Conservation (phyloP, 2,113 vertebrate genomes). For the Alosa alosa region DNA sequence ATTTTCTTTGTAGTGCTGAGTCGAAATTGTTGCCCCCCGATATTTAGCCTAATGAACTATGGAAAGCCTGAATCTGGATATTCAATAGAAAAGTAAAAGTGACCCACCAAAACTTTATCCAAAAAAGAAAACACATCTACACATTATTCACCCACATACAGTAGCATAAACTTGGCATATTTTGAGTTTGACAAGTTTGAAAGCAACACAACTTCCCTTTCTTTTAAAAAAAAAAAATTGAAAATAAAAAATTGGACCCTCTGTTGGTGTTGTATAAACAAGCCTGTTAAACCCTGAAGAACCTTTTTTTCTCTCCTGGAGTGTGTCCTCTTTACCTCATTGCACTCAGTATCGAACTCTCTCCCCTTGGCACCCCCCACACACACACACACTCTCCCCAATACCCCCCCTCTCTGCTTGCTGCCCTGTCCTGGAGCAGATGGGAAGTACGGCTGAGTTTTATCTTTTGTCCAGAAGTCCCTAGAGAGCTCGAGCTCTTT, state of each 20-base stretch:
- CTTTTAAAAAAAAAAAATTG: background rate
- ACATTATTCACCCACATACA: too few relatives aligned
- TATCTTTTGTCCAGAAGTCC: constrained; percentile 94
- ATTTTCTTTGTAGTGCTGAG: too few relatives aligned
- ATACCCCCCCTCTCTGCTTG: constrained; percentile 41
- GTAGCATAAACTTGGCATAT: too few relatives aligned
- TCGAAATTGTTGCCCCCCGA: too few relatives aligned
- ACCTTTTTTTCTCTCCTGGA: background rate
- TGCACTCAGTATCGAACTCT: background rate
- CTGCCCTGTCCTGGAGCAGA: constrained; percentile 88
- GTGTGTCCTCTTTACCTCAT: constrained; percentile 5
- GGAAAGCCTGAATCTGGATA: too few relatives aligned
- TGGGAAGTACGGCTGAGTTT: constrained; percentile 97
- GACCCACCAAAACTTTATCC: too few relatives aligned
- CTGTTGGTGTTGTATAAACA: constrained; percentile 6
- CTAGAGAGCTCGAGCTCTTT: constrained; percentile 79
- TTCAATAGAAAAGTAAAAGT: too few relatives aligned
- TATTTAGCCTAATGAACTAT: too few relatives aligned
- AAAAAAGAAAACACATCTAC: too few relatives aligned
- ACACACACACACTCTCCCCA: constrained; percentile 39
- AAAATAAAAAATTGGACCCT: background rate
- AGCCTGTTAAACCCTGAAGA: background rate
- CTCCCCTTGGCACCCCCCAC: background rate
- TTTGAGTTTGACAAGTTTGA: too few relatives aligned
- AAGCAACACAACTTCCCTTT: background rate